Conservation (phyloP, 2,113 vertebrate species). For the Lota lota region DNA sequence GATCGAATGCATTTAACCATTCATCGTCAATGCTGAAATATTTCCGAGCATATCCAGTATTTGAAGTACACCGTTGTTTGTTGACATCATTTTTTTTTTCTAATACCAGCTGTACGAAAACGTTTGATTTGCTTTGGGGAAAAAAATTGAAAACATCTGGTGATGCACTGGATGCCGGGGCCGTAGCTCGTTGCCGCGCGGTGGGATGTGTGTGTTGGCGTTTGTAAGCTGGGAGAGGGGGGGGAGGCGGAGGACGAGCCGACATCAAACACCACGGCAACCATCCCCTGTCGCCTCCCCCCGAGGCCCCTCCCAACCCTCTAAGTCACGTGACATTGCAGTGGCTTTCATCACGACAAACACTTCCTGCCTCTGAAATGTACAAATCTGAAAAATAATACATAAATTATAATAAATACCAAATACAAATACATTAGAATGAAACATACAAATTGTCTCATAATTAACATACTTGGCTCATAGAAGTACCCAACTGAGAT, state of each 20-base stretch:
- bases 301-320: conserved; percentile 47
- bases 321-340: conserved; percentile 6
- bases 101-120: too few species aligned
- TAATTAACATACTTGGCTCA: not conserved
- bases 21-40: too few species aligned
- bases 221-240: conserved; percentile 54
- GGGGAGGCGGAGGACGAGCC: conserved; percentile 53
- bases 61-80: too few species aligned
- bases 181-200: too few species aligned
- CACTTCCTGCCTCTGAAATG: not conserved
- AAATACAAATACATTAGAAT: not conserved
- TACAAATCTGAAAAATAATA: not conserved
- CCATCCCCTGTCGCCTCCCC: conserved; percentile 52
- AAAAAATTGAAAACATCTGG: too few species aligned
- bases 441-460: not conserved
- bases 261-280: conserved; percentile 35
- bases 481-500: too few species aligned
- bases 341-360: not conserved
- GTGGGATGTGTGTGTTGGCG: not conserved
- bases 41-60: too few species aligned
- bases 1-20: too few species aligned
- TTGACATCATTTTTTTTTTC: too few species aligned
- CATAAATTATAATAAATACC: not conserved
- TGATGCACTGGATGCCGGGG: too few species aligned
- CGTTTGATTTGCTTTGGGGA: too few species aligned